Conservation (phyloP, 53 echinoderm and acorn worm genomes). For the Mesocentrotus franciscanus region DNA sequence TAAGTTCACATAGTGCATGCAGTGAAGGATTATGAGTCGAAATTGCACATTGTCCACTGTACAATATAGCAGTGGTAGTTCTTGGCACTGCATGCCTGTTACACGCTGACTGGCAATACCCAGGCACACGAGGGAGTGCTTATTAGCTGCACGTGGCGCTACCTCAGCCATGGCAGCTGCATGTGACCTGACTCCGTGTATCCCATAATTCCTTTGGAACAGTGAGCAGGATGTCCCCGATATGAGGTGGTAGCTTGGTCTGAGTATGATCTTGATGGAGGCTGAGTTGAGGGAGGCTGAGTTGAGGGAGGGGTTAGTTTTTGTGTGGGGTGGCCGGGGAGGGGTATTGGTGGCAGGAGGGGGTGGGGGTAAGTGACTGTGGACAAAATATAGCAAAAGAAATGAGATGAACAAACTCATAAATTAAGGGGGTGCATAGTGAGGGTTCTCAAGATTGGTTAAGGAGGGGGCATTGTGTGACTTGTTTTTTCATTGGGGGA, state of each 20-base stretch:
- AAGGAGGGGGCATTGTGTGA: no score
- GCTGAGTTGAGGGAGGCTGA: neutral
- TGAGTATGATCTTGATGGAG: neutral
- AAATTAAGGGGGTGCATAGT: no score
- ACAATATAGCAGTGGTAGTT: neutral
- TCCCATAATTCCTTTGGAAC: slow-evolving; percentile 24
- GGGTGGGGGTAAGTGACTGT: no score
- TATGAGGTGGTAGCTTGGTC: neutral
- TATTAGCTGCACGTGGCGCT: slow-evolving; percentile 30
- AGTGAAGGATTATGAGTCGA: no score
- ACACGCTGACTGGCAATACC: neutral
- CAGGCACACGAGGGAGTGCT: neutral
- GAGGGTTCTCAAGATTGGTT: no score
- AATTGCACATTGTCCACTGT: no score
- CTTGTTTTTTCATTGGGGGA: no score
- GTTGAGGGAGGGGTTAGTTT: neutral
- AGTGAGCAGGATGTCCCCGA: slow-evolving; percentile 20
- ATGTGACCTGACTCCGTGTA: slow-evolving; percentile 9
- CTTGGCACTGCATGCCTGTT: neutral
- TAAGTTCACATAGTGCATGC: no score
- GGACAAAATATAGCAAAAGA: no score
- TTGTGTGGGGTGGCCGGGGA: neutral
- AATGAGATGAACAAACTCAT: no score
- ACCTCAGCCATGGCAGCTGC: slow-evolving; percentile 35
- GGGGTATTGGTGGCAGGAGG: no score